phyloP scores from a whole-genome alignment of 2,797 vertebrate genomes.

The Ctenochaetus hawaiiensis region DNA sequence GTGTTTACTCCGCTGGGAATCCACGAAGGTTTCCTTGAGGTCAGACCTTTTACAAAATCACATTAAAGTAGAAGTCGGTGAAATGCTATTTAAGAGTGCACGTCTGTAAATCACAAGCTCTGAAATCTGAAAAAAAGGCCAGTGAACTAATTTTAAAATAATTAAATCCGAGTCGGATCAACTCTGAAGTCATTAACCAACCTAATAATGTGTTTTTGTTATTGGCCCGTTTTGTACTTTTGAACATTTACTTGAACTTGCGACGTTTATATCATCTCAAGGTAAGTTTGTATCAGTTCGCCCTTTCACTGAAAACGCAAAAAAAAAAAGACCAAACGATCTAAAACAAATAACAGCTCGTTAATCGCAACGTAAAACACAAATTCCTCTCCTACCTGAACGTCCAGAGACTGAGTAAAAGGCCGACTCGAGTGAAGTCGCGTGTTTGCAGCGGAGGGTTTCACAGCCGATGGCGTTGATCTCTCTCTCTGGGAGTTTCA shows the following conservation, averaged over 20 bases:
- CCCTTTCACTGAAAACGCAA: not conserved
- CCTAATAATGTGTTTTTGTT: too few relatives aligned
- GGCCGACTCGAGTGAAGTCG: not conserved
- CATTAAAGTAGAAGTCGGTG: not conserved
- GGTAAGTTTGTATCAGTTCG: not conserved
- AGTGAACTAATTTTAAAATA: not conserved
- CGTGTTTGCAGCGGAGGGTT: not conserved
- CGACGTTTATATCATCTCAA: not conserved
- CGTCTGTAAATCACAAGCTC: too few relatives aligned
- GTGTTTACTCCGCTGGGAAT: not conserved
- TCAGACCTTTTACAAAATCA: not conserved
- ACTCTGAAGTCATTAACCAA: slow-evolving; percentile 6
- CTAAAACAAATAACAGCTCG: fast-evolving
- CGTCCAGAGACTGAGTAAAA: slow-evolving; percentile 12
- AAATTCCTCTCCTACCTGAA: slow-evolving; percentile 54
- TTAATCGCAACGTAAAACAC: not conserved
- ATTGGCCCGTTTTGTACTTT: not conserved
- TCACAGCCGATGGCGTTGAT: slow-evolving; percentile 4
- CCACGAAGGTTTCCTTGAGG: too few relatives aligned
- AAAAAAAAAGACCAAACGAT: too few relatives aligned
- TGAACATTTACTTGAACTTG: not conserved
- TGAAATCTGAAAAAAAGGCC: too few relatives aligned
- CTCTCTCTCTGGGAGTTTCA: slow-evolving; percentile 35
- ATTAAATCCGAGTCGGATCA: not conserved
- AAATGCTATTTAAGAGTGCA: not conserved